Conservation (phyloP, 2,797 vertebrate species). For the Pseudomugil tenellus region DNA sequence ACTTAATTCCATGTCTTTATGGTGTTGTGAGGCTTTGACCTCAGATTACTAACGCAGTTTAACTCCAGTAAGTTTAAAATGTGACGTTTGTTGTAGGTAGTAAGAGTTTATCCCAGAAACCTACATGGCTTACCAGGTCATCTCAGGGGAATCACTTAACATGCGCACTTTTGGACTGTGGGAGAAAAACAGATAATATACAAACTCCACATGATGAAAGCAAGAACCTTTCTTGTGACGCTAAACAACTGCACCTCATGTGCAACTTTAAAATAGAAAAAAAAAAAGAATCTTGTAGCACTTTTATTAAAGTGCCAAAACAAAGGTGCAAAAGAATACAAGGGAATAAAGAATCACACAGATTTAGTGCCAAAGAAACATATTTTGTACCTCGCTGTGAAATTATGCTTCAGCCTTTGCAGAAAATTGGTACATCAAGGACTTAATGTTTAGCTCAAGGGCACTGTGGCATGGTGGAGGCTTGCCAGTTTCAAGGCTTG, state of each 20-base stretch:
- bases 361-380: background rate
- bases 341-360: no score
- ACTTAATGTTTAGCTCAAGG: conserved; percentile 46
- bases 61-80: background rate
- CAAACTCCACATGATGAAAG: background rate
- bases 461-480: conserved; percentile 14
- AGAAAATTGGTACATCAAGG: conserved; percentile 10
- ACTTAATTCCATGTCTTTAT: no score
- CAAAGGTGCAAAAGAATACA: no score
- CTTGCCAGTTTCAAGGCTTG: conserved; percentile 8
- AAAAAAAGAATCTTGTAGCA: no score
- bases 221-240: background rate
- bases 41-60: background rate
- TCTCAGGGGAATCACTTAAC: background rate
- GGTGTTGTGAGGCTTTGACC: background rate
- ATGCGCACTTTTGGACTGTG: no score
- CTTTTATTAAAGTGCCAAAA: no score
- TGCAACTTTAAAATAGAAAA: no score
- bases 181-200: background rate
- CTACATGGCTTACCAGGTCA: background rate
- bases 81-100: background rate
- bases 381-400: background rate
- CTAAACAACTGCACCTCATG: background rate
- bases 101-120: background rate
- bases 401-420: background rate